Conservation (phyloP, 2,888 invertebrate genomes). For the Thecophora atra region DNA sequence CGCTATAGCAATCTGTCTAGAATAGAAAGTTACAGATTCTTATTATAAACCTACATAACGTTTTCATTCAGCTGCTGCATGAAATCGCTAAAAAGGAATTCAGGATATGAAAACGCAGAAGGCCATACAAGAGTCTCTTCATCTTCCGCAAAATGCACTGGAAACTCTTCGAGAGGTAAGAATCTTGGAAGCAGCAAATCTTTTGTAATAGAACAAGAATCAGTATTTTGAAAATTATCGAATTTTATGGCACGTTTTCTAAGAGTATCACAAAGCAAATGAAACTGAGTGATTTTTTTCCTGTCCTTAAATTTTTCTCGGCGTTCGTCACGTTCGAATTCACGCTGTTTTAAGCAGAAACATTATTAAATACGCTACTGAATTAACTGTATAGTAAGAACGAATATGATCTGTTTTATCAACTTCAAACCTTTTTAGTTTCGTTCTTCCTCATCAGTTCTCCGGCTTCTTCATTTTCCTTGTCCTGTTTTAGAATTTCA, state of each 20-base stretch:
- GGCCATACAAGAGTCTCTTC: conserved; percentile 81
- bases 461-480: conserved; percentile 69
- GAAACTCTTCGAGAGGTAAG: conserved; percentile 72
- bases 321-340: conserved; percentile 57
- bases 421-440: conserved; percentile 57
- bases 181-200: conserved; percentile 73
- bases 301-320: conserved; percentile 66
- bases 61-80: conserved; percentile 83
- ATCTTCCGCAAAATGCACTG: conserved; percentile 72
- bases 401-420: not conserved
- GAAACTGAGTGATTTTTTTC: conserved; percentile 64
- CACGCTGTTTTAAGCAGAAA: conserved; percentile 45
- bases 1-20: conserved; percentile 14
- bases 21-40: conserved; percentile 48
- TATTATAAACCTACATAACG: conserved; percentile 67
- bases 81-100: conserved; percentile 87
- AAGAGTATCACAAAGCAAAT: conserved; percentile 67
- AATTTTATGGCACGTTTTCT: conserved; percentile 69
- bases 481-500: conserved; percentile 70
- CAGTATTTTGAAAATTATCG: conserved; percentile 67
- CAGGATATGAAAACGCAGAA: conserved; percentile 87
- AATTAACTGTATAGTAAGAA: not conserved
- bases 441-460: conserved; percentile 70
- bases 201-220: conserved; percentile 61
- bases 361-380: not conserved